Percentiles rank a stretch among this genome's conserved stretches.
These are phyloP conservation scores for Potamarius usumacintae DNA, from an alignment of 2,113 vertebrate genomes.

Conservation along the genomic window DNA sequence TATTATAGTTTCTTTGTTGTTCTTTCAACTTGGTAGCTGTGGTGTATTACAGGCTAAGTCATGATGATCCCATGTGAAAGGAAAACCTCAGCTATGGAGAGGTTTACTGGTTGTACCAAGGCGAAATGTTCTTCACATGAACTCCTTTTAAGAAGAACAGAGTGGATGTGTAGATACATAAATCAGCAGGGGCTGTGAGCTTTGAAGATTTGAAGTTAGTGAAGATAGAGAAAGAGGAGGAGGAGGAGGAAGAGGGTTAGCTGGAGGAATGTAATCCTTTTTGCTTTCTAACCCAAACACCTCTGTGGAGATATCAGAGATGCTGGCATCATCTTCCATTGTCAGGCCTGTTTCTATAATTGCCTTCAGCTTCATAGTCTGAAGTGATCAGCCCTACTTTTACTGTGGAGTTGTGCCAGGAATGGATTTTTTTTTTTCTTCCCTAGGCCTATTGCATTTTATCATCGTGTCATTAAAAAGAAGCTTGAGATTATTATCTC, in stretches of 20 bases:
- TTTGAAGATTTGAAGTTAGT: conserved; percentile 10
- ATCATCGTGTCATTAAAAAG: conserved; percentile 24
- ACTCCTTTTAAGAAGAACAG: conserved; percentile 19
- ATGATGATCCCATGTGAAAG: conserved; percentile 64
- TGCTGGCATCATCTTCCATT: neutral
- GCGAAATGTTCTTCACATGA: conserved; percentile 27
- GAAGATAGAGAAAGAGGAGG: conserved; percentile 1
- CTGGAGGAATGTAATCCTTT: conserved; percentile 19
- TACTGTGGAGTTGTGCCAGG: neutral
- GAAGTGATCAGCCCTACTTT: conserved; percentile 3
- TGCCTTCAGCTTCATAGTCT: conserved; percentile 17
- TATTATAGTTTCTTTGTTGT: neutral
- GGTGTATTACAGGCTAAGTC: neutral
- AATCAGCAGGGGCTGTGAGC: conserved; percentile 25
- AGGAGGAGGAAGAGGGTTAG: conserved; percentile 1
- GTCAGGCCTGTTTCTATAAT: conserved; percentile 15
- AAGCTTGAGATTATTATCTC: too few relatives aligned
- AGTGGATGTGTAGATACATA: conserved; percentile 22
- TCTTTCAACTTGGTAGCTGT: neutral
- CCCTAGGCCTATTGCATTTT: neutral
- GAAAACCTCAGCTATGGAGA: conserved; percentile 63
- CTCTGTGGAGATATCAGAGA: conserved; percentile 12
- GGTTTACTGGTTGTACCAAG: conserved; percentile 56
- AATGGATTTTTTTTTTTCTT: neutral
- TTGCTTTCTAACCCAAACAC: conserved; percentile 16